These are phyloP conservation scores for Sphecodes monilicornis DNA, from an alignment of 2,888 invertebrate genomes.

Conservation along the genomic window DNA sequence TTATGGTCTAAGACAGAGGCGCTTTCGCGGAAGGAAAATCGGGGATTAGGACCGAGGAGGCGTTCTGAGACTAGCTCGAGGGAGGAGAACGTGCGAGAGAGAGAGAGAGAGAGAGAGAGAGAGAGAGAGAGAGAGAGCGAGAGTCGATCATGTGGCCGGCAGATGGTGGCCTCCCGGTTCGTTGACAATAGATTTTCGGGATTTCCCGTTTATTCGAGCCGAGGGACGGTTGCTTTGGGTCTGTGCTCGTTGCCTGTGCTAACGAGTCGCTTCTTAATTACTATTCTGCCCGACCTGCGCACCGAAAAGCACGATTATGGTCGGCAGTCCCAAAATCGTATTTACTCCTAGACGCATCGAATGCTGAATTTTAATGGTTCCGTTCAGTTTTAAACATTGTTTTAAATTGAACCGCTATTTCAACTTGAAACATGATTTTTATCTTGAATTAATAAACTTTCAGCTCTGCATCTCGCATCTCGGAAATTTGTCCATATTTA, in stretches of 20 bases:
- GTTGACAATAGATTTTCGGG: constrained; percentile 69
- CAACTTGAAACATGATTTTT: neutral
- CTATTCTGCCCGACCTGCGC: neutral
- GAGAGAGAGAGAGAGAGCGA: constrained; percentile 29
- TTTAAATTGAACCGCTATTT: neutral
- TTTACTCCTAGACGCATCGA: no score
- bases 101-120: constrained; percentile 24
- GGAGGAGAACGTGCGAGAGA: neutral
- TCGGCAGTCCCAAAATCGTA: neutral
- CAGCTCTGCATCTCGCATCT: neutral
- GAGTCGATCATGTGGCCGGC: constrained; percentile 76
- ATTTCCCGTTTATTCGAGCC: constrained; percentile 58
- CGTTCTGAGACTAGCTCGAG: neutral
- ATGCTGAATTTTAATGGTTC: no score
- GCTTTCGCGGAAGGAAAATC: constrained; percentile 67
- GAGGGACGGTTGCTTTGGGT: constrained; percentile 40
- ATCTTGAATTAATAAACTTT: neutral
- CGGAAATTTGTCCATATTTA: neutral
- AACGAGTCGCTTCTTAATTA: constrained; percentile 18
- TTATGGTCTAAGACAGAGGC: constrained; percentile 59
- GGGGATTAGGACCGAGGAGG: constrained; percentile 47
- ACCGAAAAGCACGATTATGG: neutral
- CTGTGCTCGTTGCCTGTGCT: constrained; percentile 35
- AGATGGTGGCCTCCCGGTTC: constrained; percentile 74
- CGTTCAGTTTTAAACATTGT: no score